Evolutionary conservation across 2,888 invertebrate species (phyloP), one percentile per base, ranked within the genome.

Genomic region (Nemotelus pantherinus): DNA sequence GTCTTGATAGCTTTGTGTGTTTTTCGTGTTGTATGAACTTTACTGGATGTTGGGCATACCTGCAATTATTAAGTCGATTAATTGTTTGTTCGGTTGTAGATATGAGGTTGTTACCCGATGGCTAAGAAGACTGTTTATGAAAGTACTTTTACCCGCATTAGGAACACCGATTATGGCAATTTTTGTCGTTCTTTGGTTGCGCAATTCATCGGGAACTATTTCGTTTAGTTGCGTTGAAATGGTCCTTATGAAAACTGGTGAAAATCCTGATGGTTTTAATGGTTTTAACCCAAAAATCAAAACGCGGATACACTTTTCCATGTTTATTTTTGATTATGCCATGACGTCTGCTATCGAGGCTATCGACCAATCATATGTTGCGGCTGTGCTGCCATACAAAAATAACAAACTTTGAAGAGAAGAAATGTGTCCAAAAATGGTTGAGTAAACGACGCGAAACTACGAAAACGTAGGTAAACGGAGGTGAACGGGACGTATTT

Each of bases 81-180:
- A 25, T 25, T 25, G 25, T 25, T 41, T 55, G 10, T 57, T 57
- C 41, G 43, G 43, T 3, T 53, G 47, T 53, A 45, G 2, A 63
- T 25, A 5, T 57, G 9, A 76, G 3, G 44, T 72, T 85, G 86
- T 85, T 87, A 95, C 95, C 86, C 92, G 92, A 85, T 94, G 90
- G 80, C 93, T 92, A 76, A 95, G 90, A 44, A 99, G 89, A 83
- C 91, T 90, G 87, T 99, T 99, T 48, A 97, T 94, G 48, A 99
- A 89, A 0, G 98, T 97, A 84, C 98, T 98, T 87, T 99, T 99
- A 47, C 99, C 99, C 71, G 93, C 93, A 90, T 99, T 99, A 3
- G 99, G 98, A 10, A 94, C 89, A 2, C 99, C 99, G 81, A 99
- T 91, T 43, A 99, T 92, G 5, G 97, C 95, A 45, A 96, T 92